Conservation (phyloP, 2,113 vertebrate species). For the Salvelinus fontinalis region DNA sequence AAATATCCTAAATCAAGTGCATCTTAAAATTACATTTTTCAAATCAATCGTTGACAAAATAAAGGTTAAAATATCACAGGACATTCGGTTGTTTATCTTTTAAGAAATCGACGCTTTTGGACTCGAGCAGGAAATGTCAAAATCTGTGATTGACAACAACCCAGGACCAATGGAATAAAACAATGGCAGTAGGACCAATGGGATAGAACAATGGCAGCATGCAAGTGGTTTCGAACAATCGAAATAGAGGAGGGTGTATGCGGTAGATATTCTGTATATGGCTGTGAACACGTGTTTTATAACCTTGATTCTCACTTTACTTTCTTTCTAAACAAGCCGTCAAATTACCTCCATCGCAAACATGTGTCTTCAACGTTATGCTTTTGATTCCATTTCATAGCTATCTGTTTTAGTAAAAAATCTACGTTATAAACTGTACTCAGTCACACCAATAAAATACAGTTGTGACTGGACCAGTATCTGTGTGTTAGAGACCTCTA, state of each 20-base stretch:
- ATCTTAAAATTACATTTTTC: neutral
- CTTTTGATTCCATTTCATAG: neutral
- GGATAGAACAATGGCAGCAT: neutral
- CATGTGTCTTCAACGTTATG: constrained; percentile 39
- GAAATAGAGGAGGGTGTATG: constrained; percentile 26
- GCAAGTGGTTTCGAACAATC: constrained; percentile 39
- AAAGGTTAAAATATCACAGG: neutral
- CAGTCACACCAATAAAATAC: no score
- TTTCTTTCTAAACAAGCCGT: neutral
- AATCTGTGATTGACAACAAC: constrained; percentile 21
- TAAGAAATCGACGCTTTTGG: constrained; percentile 22
- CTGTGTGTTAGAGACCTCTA: no score
- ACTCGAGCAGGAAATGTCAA: neutral
- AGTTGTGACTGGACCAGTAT: no score
- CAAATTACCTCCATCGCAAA: constrained; percentile 10
- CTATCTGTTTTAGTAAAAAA: neutral
- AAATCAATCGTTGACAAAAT: neutral
- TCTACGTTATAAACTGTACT: neutral
- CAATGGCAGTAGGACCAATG: constrained; percentile 43
- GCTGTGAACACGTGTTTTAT: constrained; percentile 20
- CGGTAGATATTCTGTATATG: neutral
- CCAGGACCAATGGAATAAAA: constrained; percentile 50
- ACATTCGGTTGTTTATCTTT: neutral
- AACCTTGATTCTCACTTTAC: constrained; percentile 48
- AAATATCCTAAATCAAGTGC: neutral